phyloP scores from a whole-genome alignment of 1,140 invertebrate genomes.

The Eulimnadia texana region DNA sequence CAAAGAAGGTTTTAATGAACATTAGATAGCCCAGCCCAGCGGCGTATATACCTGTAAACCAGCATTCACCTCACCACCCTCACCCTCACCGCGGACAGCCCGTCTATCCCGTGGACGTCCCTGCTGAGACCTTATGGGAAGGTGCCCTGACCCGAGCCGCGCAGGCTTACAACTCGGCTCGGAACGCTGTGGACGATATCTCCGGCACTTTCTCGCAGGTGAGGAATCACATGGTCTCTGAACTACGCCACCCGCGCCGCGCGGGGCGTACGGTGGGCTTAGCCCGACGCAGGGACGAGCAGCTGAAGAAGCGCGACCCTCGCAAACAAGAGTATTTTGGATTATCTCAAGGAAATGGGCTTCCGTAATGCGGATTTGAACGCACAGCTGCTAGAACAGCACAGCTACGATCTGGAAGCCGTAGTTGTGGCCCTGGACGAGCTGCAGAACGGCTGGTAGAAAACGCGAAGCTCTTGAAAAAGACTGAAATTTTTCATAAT shows the following conservation, averaged over 20 bases:
- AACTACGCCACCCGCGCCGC: not conserved
- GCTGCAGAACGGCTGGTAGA: not conserved
- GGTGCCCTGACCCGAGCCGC: not conserved
- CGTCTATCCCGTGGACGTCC: not conserved
- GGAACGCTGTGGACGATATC: not conserved
- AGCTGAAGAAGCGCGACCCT: not conserved
- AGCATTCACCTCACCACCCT: no score
- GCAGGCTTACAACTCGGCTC: constrained; percentile 6
- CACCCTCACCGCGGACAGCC: not conserved
- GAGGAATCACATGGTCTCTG: not conserved
- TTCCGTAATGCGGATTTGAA: constrained; percentile 6
- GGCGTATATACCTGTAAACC: no score
- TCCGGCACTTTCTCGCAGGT: not conserved
- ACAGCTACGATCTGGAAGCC: constrained; percentile 8
- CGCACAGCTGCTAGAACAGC: not conserved
- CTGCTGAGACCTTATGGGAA: constrained; percentile 1
- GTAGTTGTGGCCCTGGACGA: constrained; percentile 5
- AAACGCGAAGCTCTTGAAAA: no score
- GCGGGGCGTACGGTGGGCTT: not conserved
- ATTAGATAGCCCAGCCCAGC: no score
- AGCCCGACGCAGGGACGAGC: not conserved
- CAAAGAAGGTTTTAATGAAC: no score
- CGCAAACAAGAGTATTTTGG: not conserved
- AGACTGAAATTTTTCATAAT: no score
- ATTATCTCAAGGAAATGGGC: constrained; percentile 8